Evolutionary conservation across 2,888 invertebrate species (phyloP), one percentile per base, ranked within the genome.

Genomic region (Trissolcus japonicus): DNA sequence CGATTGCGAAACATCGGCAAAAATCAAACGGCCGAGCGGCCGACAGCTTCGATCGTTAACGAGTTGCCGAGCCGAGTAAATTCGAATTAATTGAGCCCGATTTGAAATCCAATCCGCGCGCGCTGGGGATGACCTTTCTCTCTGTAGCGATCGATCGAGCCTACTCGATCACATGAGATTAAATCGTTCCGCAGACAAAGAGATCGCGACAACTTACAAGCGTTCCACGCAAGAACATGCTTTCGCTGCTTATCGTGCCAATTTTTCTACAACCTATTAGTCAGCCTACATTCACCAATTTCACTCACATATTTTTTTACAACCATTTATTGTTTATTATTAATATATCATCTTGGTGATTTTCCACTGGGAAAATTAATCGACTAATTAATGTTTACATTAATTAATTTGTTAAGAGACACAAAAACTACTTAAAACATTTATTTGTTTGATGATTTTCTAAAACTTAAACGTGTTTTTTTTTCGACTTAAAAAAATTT

Each of bases 121-220:
- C 35, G 35, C 35, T 29, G 68, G 62, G 74, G 76, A 78, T 80
- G 79, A 80, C 80, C 80, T 78, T 78, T 80, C 66, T 76, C 66
- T 76, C 74, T n/a, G 6, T 77, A 72, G 79, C 73, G 67, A 73
- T 72, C 68, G 62, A 79, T 72, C 74, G 69, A 66, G 54, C 41
- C 66, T 69, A 55, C 59, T 76, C 67, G 65, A 79, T 75, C 76
- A 65, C 65, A 71, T 67, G 77, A 78, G 80, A 82, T 81, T 80
- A 80, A 82, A 82, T 82, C 81, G 81, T 81, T 80, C 62, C 72
- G 41, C 65, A 66, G 59, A 76, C 80, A 81, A 80, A 80, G 80
- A 76, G 79, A 78, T 68, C 71, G 76, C 62, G 69, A 79, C 63
- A 75, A 76, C 25, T 59, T 60, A 65, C 72, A 72, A 72, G 59